Percentiles rank a stretch among this genome's conserved stretches.
phyloP scores from a whole-genome alignment of 2,888 invertebrate genomes.

The Gari tellinella region DNA sequence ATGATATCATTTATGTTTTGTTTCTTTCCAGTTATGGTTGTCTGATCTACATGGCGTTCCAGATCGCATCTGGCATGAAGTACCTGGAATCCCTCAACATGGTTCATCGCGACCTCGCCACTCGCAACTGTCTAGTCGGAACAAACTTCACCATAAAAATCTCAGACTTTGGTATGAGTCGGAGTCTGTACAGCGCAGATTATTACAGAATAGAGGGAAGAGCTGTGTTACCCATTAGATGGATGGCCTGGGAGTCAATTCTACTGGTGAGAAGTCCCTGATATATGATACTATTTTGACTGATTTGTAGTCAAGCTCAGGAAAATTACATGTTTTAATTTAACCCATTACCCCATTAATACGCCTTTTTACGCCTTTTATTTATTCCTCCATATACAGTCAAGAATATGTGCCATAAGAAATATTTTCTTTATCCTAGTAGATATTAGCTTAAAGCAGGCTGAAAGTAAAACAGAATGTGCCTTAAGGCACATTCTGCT shows the following conservation, averaged over 20 bases:
- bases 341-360: too few species aligned
- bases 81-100: slow-evolving; percentile 95
- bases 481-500: too few species aligned
- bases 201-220: slow-evolving; percentile 93
- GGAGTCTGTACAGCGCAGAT: slow-evolving; percentile 86
- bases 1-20: background rate
- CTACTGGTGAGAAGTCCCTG: slow-evolving; percentile 84
- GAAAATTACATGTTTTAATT: too few species aligned
- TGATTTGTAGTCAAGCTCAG: too few species aligned
- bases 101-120: slow-evolving; percentile 95
- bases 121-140: slow-evolving; percentile 94
- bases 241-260: slow-evolving; percentile 96
- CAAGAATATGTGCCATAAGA: too few species aligned
- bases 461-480: too few species aligned
- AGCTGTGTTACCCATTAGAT: slow-evolving; percentile 92
- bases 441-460: too few species aligned
- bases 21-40: slow-evolving; percentile 90
- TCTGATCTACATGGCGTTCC: slow-evolving; percentile 92
- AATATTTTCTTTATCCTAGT: too few species aligned
- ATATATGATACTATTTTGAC: background rate
- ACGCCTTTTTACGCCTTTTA: too few species aligned
- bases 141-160: slow-evolving; percentile 88
- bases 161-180: slow-evolving; percentile 84
- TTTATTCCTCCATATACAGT: too few species aligned
- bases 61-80: slow-evolving; percentile 95